Evolutionary conservation across 2,888 invertebrate genomes (phyloP).

Genomic region (Parapristionchus giblindavisi): DNA sequence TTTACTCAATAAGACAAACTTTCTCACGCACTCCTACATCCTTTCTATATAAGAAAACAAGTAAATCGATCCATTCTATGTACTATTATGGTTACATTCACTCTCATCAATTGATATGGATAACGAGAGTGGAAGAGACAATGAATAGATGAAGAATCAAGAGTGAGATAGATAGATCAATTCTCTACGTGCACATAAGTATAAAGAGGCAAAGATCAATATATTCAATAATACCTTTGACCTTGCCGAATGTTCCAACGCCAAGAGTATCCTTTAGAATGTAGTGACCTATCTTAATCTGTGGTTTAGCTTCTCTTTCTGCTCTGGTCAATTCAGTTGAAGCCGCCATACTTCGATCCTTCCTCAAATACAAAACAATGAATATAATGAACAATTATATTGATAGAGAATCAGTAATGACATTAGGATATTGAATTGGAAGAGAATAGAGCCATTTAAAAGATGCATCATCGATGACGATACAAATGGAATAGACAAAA

Average conservation of each 20-base stretch:
- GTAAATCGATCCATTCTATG: too few species aligned
- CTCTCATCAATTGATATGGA: too few species aligned
- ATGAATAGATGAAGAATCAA: too few species aligned
- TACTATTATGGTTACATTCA: too few species aligned
- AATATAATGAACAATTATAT: constrained; percentile 2
- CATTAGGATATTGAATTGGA: constrained; percentile 10
- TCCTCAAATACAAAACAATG: constrained; percentile 50
- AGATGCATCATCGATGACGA: neutral
- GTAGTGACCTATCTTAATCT: constrained; percentile 87
- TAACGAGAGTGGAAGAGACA: too few species aligned
- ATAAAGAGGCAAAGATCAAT: constrained; percentile 28
- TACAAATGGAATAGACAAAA: constrained; percentile 20
- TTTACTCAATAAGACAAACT: constrained; percentile 9
- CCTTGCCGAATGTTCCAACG: constrained; percentile 98
- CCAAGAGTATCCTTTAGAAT: constrained; percentile 91
- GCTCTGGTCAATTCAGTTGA: constrained; percentile 55
- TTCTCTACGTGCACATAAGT: too few species aligned
- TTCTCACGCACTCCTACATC: neutral
- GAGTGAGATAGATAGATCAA: too few species aligned
- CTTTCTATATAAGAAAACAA: constrained; percentile 13
- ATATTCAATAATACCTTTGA: constrained; percentile 86
- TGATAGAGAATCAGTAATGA: neutral
- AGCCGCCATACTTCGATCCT: constrained; percentile 55
- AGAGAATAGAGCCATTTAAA: constrained; percentile 1
- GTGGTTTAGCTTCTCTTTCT: constrained; percentile 63